Percentiles rank a stretch among this genome's conserved stretches.
These are phyloP conservation scores for Koerneria pararmatus DNA, from an alignment of 2,888 invertebrate species.

Conservation along the genomic window DNA sequence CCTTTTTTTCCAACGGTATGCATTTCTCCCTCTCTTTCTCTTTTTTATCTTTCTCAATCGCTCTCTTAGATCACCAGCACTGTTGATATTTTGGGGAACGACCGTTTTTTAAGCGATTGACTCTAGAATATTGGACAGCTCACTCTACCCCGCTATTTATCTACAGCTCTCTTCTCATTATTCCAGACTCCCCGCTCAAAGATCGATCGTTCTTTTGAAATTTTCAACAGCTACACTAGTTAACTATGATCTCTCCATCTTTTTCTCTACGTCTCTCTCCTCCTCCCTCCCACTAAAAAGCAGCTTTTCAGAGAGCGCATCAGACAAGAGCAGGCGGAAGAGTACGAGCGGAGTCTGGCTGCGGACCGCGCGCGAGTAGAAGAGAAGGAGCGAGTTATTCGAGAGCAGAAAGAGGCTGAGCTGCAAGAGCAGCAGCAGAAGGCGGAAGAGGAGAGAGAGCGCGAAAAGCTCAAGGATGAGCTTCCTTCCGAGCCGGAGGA, in stretches of 20 bases:
- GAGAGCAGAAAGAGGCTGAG: slow-evolving; percentile 33
- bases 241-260: too few species aligned
- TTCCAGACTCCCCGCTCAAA: too few species aligned
- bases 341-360: slow-evolving; percentile 46
- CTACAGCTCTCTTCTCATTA: too few species aligned
- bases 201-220: too few species aligned
- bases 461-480: slow-evolving; percentile 4
- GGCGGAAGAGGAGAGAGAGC: slow-evolving; percentile 11
- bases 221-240: too few species aligned
- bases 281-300: too few species aligned
- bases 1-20: background rate
- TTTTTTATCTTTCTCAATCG: background rate
- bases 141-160: too few species aligned
- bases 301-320: slow-evolving; percentile 49
- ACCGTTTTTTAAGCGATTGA: background rate
- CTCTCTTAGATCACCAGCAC: background rate
- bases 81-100: background rate
- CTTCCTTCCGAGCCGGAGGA: slow-evolving; percentile 48
- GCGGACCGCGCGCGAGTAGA: slow-evolving; percentile 45
- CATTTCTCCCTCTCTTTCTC: background rate
- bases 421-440: slow-evolving; percentile 22
- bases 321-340: slow-evolving; percentile 45
- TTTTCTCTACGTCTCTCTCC: too few species aligned
- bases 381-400: slow-evolving; percentile 34
- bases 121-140: too few species aligned